Percentiles rank a stretch among this genome's conserved stretches.
Conservation (phyloP, 2,888 invertebrate species). For the Cancer borealis region DNA sequence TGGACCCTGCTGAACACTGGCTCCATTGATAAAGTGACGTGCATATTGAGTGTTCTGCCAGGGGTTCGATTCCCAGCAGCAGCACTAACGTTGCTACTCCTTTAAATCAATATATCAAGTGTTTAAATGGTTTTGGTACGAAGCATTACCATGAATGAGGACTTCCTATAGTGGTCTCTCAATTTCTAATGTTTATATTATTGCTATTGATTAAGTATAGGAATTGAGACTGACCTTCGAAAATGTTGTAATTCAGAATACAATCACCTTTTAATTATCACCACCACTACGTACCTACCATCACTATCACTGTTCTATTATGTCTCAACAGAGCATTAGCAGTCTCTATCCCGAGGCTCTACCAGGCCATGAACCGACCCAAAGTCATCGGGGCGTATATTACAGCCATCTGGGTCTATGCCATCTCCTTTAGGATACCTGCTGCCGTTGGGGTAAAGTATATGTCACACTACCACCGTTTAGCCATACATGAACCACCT, state of each 20-base stretch:
- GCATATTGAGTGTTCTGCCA: no score
- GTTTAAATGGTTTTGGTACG: no score
- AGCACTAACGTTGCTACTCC: no score
- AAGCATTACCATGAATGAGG: no score
- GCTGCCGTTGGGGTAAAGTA: constrained; percentile 68
- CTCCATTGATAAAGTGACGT: no score
- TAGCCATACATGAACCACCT: no score
- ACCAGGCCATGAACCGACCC: constrained; percentile 64
- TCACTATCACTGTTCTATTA: neutral
- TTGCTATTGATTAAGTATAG: no score
- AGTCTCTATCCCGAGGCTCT: constrained; percentile 66
- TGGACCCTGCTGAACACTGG: no score
- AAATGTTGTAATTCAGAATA: neutral
- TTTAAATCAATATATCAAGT: no score
- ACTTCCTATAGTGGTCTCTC: no score
- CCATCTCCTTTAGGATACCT: constrained; percentile 69
- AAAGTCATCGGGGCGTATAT: constrained; percentile 72
- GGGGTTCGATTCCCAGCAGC: no score
- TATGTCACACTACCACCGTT: neutral
- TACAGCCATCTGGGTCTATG: constrained; percentile 73
- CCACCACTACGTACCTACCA: neutral
- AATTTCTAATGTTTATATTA: no score
- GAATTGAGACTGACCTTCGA: constrained; percentile 38
- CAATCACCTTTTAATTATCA: neutral
- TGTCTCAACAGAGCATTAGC: constrained; percentile 67